A percentile compares a stretch with the other conserved stretches of the same genome.
Evolutionary conservation across 2,888 invertebrate genomes (phyloP).

Genomic region (Palloptera scutellata): DNA sequence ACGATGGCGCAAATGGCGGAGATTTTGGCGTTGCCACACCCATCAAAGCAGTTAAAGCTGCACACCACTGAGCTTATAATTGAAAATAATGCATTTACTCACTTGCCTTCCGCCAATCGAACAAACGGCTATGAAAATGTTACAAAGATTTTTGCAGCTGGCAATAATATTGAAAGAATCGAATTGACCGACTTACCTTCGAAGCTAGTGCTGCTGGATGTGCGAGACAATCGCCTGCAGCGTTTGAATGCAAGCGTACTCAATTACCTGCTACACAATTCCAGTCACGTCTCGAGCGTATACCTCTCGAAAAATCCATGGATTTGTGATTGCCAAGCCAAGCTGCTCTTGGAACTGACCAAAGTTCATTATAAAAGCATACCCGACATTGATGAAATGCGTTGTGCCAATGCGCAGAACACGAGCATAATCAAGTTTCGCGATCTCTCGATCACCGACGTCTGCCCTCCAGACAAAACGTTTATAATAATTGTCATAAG

Average conservation of each 20-base stretch:
- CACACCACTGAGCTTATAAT: constrained; percentile 3
- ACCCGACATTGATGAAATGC: constrained; percentile 26
- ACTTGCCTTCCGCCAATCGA: background rate
- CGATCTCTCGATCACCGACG: constrained; percentile 13
- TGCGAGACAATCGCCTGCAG: constrained; percentile 16
- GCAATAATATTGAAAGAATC: constrained; percentile 6
- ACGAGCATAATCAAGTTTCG: background rate
- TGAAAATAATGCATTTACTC: background rate
- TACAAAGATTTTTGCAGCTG: constrained; percentile 2
- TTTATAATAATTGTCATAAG: background rate
- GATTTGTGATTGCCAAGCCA: constrained; percentile 70
- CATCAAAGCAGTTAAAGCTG: background rate
- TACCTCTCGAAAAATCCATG: constrained; percentile 70
- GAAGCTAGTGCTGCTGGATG: constrained; percentile 3
- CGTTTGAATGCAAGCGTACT: background rate
- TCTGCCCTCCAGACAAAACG: constrained; percentile 11
- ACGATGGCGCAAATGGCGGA: constrained; percentile 7
- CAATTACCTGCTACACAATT: constrained; percentile 1
- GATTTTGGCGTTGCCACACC: constrained; percentile 1
- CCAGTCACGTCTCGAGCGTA: background rate
- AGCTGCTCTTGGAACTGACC: background rate
- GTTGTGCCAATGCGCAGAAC: constrained; percentile 19
- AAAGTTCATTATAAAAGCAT: background rate
- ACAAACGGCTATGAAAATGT: constrained; percentile 10
- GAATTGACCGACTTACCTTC: constrained; percentile 3